Evolutionary conservation across 2,797 vertebrate genomes (phyloP).

Genomic region (Pseudotriccus pelzelni): DNA sequence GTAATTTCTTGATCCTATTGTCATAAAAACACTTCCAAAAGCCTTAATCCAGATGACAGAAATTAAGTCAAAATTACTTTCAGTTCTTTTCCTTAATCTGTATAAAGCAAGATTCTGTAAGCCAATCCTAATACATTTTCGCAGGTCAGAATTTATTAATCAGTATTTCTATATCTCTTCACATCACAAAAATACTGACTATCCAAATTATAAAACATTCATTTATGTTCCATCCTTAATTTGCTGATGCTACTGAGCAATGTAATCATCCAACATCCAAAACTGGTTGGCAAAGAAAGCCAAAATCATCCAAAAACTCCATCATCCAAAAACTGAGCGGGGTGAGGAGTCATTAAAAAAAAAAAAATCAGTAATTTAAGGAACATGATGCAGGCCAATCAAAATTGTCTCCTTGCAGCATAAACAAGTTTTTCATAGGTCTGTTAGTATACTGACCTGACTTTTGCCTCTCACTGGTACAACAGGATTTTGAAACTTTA

Average conservation of each 20-base stretch:
- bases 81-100: not conserved
- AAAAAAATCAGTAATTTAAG: not conserved
- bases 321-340: not conserved
- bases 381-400: not conserved
- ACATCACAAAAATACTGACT: not conserved
- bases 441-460: not conserved
- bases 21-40: not conserved
- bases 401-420: not conserved
- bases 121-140: not conserved
- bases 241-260: not conserved
- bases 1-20: not conserved
- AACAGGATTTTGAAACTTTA: not conserved
- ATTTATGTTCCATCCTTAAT: not conserved
- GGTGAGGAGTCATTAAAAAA: not conserved
- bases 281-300: not conserved
- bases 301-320: slow-evolving; percentile 8
- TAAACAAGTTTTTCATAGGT: not conserved
- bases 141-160: not conserved
- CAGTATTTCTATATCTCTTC: not conserved
- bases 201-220: not conserved
- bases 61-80: not conserved
- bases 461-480: not conserved
- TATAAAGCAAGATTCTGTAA: not conserved
- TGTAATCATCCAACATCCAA: not conserved
- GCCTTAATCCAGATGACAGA: not conserved